Base-by-base conservation (phyloP, 2,888 invertebrate genomes). In the Erynnis tages region DNA sequence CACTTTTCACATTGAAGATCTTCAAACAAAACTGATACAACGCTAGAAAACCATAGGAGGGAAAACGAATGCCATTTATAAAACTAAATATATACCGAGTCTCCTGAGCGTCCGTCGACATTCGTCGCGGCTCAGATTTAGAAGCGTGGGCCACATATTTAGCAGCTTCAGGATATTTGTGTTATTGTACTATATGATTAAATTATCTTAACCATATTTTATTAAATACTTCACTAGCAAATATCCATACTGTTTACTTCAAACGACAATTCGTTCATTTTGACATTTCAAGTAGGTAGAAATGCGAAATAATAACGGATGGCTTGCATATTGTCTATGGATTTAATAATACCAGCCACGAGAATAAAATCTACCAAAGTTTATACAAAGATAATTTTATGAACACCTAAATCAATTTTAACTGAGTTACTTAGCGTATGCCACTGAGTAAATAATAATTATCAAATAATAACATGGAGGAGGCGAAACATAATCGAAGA, bases 111-210 rank as follows among this genome's bases (percentile, higher is more conserved):
- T 93, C 75, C 95, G 93, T 82, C 95, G 94, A 84, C 96, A 97
- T 85, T 97, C 97, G 86, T 97, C 96, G 78, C 93, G 93, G 69
- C 94, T 94, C 93, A 96, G 93, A 89, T 97, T 95, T 66, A 95
- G 89, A 60, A 94, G 90, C 83, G 92, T 88, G 61, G 95, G 95
- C 94, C 90, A 90, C 90, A 90, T 90, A 71, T 78, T 87, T 59
- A 71, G 63, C 44, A 65, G 60, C 68, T 71, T 73, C 70, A 58
- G 68, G 66, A 66, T 72, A 55, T 71, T 73, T 79, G 79, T 76
- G 64, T 65, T 70, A 75, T 69, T 69, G 63, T 66, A 75, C 67
- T 69, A 68, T 66, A 66, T 71, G 68, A 76, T 77, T 82, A 79
- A 71, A 81, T 71, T 75, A 79, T 76, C 82, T 82, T 69, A 65